These are phyloP conservation scores for Colletes gigas DNA, from an alignment of 1,140 invertebrate species.

Conservation along the genomic window DNA sequence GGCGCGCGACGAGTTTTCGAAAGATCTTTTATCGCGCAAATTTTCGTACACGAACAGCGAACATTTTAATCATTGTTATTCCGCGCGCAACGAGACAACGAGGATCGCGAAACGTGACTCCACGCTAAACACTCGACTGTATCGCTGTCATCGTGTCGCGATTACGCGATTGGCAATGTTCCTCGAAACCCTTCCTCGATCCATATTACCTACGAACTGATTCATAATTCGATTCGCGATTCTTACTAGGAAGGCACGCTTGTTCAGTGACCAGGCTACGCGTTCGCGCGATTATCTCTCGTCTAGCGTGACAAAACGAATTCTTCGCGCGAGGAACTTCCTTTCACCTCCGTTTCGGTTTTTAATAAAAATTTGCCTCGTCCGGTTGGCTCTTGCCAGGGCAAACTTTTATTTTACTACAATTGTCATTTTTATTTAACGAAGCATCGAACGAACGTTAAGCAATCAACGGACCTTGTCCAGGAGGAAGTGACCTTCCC, in stretches of 20 bases:
- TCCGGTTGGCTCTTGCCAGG: too few species aligned
- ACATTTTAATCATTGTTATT: not conserved
- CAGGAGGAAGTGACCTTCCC: too few species aligned
- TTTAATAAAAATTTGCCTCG: too few species aligned
- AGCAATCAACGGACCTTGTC: too few species aligned
- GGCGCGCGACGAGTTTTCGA: not conserved
- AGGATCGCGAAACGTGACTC: conserved; percentile 19
- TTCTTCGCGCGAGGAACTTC: conserved; percentile 3
- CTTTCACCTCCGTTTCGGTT: conserved; percentile 4
- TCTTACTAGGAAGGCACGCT: conserved; percentile 32
- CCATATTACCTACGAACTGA: conserved; percentile 1
- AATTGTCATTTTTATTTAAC: too few species aligned
- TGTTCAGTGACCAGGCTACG: not conserved
- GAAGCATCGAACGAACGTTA: too few species aligned
- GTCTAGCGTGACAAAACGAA: conserved; percentile 22
- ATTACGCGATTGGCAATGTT: conserved; percentile 48
- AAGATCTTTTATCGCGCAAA: not conserved
- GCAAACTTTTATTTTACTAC: too few species aligned
- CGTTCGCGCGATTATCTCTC: conserved; percentile 2
- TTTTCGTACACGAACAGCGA: not conserved
- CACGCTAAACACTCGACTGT: conserved; percentile 14
- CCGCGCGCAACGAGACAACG: not conserved
- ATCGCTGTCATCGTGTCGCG: conserved; percentile 17
- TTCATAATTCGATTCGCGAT: conserved; percentile 42
- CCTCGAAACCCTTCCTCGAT: conserved; percentile 21